These are phyloP conservation scores for Coturnix japonica DNA, from an alignment of 2,113 vertebrate genomes.

Conservation along the genomic window DNA sequence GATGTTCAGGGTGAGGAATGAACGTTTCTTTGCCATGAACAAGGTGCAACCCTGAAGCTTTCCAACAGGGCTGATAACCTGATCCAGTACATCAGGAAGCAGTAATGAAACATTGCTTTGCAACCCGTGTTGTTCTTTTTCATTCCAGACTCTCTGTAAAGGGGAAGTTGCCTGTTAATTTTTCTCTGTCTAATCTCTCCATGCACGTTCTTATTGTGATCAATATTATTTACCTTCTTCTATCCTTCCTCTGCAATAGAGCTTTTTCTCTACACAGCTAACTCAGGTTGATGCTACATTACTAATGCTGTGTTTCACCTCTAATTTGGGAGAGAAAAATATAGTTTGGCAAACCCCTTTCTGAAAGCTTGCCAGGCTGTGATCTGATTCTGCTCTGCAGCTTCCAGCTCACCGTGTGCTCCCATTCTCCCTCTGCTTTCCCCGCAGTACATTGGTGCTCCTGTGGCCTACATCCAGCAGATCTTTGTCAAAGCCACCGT, in stretches of 20 bases:
- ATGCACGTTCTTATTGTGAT: not conserved
- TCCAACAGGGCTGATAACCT: not conserved
- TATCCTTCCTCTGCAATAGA: not conserved
- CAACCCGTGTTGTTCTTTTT: not conserved
- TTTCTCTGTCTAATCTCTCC: not conserved
- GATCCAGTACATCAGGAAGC: not conserved
- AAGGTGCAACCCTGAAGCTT: not conserved
- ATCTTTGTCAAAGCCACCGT: conserved; percentile 94
- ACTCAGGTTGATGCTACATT: not conserved
- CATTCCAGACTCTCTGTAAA: not conserved
- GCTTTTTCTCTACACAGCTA: not conserved
- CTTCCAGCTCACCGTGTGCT: not conserved
- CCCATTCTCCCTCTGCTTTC: not conserved
- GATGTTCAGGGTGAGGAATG: not conserved
- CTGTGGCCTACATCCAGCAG: conserved; percentile 97
- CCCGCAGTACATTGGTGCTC: conserved; percentile 88
- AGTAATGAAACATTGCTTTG: not conserved
- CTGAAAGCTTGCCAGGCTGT: not conserved
- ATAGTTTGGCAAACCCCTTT: not conserved
- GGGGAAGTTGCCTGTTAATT: not conserved
- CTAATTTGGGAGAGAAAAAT: not conserved
- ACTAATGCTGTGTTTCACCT: not conserved
- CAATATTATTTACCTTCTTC: not conserved
- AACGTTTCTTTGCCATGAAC: not conserved
- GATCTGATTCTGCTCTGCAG: not conserved